Conservation (phyloP, 2,797 vertebrate species). For the Cirrhinus mrigala region DNA sequence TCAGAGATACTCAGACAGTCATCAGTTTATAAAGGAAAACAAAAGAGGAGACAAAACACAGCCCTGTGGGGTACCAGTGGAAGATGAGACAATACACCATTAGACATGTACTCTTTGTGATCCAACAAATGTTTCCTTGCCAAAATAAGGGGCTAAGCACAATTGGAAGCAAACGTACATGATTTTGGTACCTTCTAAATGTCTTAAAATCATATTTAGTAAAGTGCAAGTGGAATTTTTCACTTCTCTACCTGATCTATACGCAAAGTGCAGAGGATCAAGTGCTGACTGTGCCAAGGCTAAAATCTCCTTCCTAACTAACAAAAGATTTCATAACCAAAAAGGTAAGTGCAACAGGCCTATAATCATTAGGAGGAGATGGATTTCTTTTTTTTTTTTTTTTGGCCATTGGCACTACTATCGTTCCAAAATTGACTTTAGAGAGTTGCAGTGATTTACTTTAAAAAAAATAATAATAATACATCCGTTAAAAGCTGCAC, state of each 20-base stretch:
- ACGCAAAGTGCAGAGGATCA: not conserved
- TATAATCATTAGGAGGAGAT: too few species aligned
- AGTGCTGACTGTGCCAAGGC: not conserved
- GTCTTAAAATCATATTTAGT: not conserved
- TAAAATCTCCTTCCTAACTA: not conserved
- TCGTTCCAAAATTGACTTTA: not conserved
- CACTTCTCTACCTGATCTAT: not conserved
- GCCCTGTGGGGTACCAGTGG: not conserved
- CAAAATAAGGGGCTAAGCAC: not conserved
- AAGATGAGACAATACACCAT: not conserved
- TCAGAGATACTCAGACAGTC: not conserved
- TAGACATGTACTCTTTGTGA: not conserved
- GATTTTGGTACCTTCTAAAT: not conserved
- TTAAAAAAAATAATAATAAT: not conserved
- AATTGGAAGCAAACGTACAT: not conserved
- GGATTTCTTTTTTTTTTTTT: not conserved
- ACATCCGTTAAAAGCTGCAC: not conserved
- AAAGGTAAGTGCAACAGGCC: too few species aligned
- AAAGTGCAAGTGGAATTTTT: not conserved
- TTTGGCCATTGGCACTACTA: not conserved
- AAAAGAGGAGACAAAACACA: not conserved
- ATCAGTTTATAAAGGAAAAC: not conserved
- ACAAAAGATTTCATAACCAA: too few species aligned
- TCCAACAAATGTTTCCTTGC: not conserved
- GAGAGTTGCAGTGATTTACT: not conserved